These are phyloP conservation scores for Pimpla rufipes DNA, from an alignment of 2,888 invertebrate species.

Conservation along the genomic window DNA sequence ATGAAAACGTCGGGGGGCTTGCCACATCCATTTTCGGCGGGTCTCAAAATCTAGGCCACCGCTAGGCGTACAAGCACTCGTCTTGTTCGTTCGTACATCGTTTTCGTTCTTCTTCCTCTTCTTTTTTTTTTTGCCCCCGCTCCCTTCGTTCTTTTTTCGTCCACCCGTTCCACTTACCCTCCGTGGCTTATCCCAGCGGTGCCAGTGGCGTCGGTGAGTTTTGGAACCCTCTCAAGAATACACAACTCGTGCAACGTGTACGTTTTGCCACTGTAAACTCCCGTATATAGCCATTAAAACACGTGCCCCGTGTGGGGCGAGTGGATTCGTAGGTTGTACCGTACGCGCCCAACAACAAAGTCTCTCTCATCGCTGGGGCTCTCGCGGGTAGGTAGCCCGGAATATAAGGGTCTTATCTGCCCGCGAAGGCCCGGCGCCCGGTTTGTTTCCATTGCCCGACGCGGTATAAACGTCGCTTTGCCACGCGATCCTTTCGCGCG, in stretches of 20 bases:
- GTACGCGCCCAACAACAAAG: constrained; percentile 65
- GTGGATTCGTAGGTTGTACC: constrained; percentile 47
- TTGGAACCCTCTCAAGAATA: constrained; percentile 55
- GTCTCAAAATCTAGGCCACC: constrained; percentile 62
- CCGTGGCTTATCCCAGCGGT: constrained; percentile 48
- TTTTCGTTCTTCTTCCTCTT: constrained; percentile 18
- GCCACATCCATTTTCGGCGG: constrained; percentile 47
- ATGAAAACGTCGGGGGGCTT: constrained; percentile 47
- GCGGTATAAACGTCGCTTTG: constrained; percentile 76
- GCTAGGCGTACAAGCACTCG: constrained; percentile 44
- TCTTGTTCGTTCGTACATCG: constrained; percentile 17
- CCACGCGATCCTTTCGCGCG: constrained; percentile 77
- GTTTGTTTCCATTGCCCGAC: constrained; percentile 74
- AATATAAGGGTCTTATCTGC: constrained; percentile 77
- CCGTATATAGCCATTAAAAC: constrained; percentile 8
- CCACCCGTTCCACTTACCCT: constrained; percentile 27
- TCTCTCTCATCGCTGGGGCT: constrained; percentile 55
- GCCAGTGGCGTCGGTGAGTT: constrained; percentile 49
- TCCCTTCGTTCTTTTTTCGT: constrained; percentile 4
- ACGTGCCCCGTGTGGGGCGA: constrained; percentile 35
- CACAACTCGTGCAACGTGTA: constrained; percentile 14
- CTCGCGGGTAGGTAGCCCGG: constrained; percentile 42
- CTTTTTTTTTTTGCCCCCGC: constrained; percentile 3
- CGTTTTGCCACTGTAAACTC: not conserved
- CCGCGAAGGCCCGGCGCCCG: constrained; percentile 67